Conservation (phyloP, 2,113 vertebrate genomes). For the Sander lucioperca region DNA sequence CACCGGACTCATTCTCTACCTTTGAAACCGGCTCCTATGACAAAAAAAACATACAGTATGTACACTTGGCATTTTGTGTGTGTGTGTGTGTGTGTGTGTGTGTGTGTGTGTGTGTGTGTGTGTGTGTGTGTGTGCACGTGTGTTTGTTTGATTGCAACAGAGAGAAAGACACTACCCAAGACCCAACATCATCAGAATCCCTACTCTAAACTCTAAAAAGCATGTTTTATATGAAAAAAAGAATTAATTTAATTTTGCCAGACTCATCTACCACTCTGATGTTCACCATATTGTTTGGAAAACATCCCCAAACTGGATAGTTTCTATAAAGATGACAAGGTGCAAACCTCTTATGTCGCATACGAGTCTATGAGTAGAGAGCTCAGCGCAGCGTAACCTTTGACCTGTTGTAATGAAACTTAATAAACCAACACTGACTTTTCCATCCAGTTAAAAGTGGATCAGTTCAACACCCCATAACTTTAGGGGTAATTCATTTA, state of each 20-base stretch:
- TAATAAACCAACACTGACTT: background rate
- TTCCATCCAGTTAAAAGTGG: background rate
- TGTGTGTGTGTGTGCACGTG: background rate
- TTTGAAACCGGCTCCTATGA: slow-evolving; percentile 87
- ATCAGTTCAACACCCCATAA: background rate
- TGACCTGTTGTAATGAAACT: background rate
- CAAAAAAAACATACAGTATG: slow-evolving; percentile 20
- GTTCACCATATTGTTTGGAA: background rate
- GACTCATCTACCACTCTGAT: background rate
- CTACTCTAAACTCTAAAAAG: background rate
- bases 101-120: background rate
- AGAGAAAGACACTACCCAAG: background rate
- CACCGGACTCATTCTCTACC: slow-evolving; percentile 88
- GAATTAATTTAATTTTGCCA: no score
- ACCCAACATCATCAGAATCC: background rate
- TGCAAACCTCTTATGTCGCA: background rate
- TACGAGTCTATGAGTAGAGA: background rate
- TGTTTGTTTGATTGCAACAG: no score
- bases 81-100: background rate
- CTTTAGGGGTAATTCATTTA: background rate
- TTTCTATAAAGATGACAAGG: background rate
- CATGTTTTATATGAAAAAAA: background rate
- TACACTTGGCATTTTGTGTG: background rate
- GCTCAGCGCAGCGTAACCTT: background rate
- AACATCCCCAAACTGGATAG: background rate